Conservation (phyloP, 2,113 vertebrate genomes). For the Pampusana beccarii region DNA sequence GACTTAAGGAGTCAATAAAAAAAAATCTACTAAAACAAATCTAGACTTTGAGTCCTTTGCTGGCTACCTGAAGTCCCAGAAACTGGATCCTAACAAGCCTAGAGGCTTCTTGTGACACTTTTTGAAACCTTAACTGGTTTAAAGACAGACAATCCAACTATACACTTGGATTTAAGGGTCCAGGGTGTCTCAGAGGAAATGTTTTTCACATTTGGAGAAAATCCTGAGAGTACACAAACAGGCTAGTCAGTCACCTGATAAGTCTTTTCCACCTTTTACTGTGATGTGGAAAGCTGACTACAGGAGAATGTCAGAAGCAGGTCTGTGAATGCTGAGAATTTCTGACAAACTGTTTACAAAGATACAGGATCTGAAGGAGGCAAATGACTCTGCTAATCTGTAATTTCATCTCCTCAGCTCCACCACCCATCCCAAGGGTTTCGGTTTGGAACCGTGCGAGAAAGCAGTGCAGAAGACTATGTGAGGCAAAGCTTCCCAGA, state of each 20-base stretch:
- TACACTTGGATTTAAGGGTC: neutral
- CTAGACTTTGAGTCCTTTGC: neutral
- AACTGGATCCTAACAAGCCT: neutral
- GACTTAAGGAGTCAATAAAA: neutral
- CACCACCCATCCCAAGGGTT: constrained; percentile 91
- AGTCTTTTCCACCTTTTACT: neutral
- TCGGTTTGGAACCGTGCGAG: constrained; percentile 87
- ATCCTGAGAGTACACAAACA: neutral
- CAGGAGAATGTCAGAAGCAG: neutral
- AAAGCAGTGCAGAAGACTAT: constrained; percentile 90
- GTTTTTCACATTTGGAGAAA: neutral
- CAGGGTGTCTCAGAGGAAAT: neutral
- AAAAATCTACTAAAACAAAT: neutral
- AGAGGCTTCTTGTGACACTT: neutral
- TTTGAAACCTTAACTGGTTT: neutral
- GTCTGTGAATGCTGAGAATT: neutral
- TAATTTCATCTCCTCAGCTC: constrained; percentile 74
- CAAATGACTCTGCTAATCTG: neutral
- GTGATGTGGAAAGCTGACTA: neutral
- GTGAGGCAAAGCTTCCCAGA: constrained; percentile 90
- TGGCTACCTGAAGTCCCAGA: neutral
- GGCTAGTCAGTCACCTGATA: neutral
- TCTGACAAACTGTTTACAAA: neutral
- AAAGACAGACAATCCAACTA: neutral
- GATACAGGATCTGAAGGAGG: neutral